Percentiles rank a stretch among this genome's conserved stretches.
Evolutionary conservation across 2,888 invertebrate genomes (phyloP).

Genomic region (Cynaeus angustus): DNA sequence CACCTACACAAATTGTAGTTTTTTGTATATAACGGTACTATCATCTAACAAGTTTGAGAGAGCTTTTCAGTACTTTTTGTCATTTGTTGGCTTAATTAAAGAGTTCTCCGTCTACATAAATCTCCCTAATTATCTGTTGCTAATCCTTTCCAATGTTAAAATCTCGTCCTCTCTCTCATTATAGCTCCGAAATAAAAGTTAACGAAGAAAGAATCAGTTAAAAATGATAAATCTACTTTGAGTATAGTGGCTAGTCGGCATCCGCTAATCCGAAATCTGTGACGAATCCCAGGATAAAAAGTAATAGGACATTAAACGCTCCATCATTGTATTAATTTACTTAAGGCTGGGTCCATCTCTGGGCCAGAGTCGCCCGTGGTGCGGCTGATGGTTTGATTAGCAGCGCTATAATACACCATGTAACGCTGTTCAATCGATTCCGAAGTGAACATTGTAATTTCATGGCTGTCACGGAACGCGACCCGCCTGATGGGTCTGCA

Average conservation of each 20-base stretch:
- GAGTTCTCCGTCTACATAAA: constrained; percentile 3
- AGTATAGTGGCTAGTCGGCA: constrained; percentile 22
- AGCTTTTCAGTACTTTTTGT: constrained; percentile 1
- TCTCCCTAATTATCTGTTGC: not conserved
- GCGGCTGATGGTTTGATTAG: constrained; percentile 61
- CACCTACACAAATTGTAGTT: too few relatives aligned
- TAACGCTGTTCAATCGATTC: constrained; percentile 71
- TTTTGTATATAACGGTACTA: not conserved
- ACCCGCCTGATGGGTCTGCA: constrained; percentile 68
- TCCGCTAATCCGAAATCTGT: constrained; percentile 46
- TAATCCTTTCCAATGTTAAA: not conserved
- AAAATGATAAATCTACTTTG: constrained; percentile 13
- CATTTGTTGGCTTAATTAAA: constrained; percentile 6
- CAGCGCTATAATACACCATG: constrained; percentile 67
- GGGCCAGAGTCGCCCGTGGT: constrained; percentile 54
- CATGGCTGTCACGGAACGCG: constrained; percentile 71
- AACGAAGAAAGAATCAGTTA: not conserved
- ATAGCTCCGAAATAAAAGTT: not conserved
- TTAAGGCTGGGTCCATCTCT: constrained; percentile 59
- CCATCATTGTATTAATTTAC: constrained; percentile 70
- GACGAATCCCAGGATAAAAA: constrained; percentile 45
- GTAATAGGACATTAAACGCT: constrained; percentile 63
- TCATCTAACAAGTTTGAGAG: not conserved
- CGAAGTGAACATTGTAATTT: constrained; percentile 71
- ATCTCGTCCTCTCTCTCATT: not conserved